Evolutionary conservation across 2,888 invertebrate species (phyloP).

Genomic region (Eupithecia vulgata): DNA sequence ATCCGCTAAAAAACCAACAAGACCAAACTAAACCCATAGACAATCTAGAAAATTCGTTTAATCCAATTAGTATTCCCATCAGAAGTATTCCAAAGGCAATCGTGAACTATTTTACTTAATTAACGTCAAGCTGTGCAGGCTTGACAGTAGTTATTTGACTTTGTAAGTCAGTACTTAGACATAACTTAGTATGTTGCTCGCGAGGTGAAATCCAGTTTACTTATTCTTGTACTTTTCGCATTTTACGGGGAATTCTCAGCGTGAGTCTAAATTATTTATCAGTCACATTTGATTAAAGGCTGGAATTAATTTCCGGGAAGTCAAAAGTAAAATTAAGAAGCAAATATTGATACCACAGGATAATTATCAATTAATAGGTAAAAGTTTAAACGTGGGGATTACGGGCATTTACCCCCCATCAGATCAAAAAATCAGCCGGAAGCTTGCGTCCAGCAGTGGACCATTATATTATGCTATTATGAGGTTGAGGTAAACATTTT

Average conservation of each 20-base stretch:
- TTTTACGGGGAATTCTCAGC: constrained; percentile 3
- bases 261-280: constrained; percentile 9
- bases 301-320: not conserved
- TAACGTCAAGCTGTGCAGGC: constrained; percentile 34
- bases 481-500: too few species aligned
- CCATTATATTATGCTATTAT: too few species aligned
- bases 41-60: constrained; percentile 35
- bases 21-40: constrained; percentile 12
- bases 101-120: constrained; percentile 41
- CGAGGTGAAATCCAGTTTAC: constrained; percentile 40
- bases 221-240: constrained; percentile 18
- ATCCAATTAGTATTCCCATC: constrained; percentile 33
- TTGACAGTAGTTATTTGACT: constrained; percentile 40
- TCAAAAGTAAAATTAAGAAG: not conserved
- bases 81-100: constrained; percentile 33
- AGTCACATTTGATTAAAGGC: not conserved
- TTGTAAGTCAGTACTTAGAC: constrained; percentile 38
- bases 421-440: too few species aligned
- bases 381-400: too few species aligned
- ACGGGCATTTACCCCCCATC: too few species aligned
- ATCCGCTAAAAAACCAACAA: constrained; percentile 7
- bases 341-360: not conserved
- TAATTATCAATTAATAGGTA: too few species aligned
- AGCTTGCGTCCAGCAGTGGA: too few species aligned
- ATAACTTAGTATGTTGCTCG: constrained; percentile 37